phyloP scores from a whole-genome alignment of 2,797 vertebrate species.

The Propithecus perrieri region DNA sequence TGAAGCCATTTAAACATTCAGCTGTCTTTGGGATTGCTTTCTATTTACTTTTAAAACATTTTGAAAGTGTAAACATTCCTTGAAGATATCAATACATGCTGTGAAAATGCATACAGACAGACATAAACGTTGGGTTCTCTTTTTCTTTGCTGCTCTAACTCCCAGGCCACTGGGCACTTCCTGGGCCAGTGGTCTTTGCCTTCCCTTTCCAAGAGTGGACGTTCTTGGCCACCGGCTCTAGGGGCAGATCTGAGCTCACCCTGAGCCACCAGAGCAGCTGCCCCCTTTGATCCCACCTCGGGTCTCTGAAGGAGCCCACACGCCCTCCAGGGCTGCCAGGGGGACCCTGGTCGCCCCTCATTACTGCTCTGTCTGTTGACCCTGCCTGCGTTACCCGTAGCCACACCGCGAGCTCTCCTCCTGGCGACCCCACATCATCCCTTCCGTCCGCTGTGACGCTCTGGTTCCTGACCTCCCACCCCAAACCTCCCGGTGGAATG shows the following conservation, averaged over 20 bases:
- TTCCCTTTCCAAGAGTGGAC: neutral
- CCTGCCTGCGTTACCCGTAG: neutral
- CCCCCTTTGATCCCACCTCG: too few relatives aligned
- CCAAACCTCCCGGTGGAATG: neutral
- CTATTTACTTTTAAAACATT: neutral
- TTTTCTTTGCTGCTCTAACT: neutral
- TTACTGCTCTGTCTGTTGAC: neutral
- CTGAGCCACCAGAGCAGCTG: neutral
- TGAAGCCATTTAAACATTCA: neutral
- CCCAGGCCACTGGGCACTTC: neutral
- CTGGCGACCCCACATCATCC: neutral
- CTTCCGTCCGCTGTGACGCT: too few relatives aligned
- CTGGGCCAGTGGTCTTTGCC: neutral
- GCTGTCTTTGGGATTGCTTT: neutral
- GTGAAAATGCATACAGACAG: neutral
- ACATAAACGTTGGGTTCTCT: neutral
- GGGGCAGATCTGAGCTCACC: neutral
- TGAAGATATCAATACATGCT: too few relatives aligned
- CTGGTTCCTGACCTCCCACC: too few relatives aligned
- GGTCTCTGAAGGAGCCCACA: neutral
- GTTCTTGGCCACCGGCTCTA: neutral
- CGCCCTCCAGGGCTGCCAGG: neutral
- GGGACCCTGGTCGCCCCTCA: too few relatives aligned
- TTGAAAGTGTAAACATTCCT: neutral
- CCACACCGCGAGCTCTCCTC: accelerated